phyloP scores from a whole-genome alignment of 2,888 invertebrate genomes.

The Torymus auratus region DNA sequence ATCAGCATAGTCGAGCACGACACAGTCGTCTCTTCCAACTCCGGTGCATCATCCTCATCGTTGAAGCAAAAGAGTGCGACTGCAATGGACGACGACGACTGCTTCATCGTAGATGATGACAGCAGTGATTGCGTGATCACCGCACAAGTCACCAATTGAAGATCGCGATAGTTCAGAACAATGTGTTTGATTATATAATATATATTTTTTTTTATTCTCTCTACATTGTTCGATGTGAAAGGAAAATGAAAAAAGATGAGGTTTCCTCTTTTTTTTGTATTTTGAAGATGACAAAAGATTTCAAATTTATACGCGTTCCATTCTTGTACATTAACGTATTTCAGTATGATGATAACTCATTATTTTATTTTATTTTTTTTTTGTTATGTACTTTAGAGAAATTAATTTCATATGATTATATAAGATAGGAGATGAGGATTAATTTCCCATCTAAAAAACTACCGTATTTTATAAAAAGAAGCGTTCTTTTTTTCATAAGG shows the following conservation, averaged over 20 bases:
- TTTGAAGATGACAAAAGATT: slow-evolving; percentile 14
- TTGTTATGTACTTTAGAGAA: background rate
- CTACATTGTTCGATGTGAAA: background rate
- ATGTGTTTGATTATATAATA: background rate
- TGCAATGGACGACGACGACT: slow-evolving; percentile 64
- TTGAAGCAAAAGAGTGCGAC: slow-evolving; percentile 46
- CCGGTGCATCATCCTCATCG: background rate
- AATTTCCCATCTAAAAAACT: slow-evolving; percentile 6
- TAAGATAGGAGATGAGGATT: no score
- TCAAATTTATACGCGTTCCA: background rate
- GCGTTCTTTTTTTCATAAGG: background rate
- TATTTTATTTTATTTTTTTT: slow-evolving; percentile 3
- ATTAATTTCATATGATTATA: no score
- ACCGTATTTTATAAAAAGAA: slow-evolving; percentile 18
- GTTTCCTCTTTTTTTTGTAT: no score
- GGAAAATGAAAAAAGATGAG: no score
- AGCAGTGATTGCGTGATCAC: slow-evolving; percentile 33
- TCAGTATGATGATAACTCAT: background rate
- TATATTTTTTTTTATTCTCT: slow-evolving; percentile 13
- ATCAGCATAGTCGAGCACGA: slow-evolving; percentile 66
- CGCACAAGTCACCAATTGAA: background rate
- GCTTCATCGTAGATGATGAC: slow-evolving; percentile 70
- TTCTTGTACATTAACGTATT: slow-evolving; percentile 16
- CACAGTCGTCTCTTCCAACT: slow-evolving; percentile 9
- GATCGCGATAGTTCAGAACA: background rate